Evolutionary conservation across 2,888 invertebrate genomes (phyloP), one percentile per base, ranked within the genome.

Genomic region (Drosophila nr. fundita): DNA sequence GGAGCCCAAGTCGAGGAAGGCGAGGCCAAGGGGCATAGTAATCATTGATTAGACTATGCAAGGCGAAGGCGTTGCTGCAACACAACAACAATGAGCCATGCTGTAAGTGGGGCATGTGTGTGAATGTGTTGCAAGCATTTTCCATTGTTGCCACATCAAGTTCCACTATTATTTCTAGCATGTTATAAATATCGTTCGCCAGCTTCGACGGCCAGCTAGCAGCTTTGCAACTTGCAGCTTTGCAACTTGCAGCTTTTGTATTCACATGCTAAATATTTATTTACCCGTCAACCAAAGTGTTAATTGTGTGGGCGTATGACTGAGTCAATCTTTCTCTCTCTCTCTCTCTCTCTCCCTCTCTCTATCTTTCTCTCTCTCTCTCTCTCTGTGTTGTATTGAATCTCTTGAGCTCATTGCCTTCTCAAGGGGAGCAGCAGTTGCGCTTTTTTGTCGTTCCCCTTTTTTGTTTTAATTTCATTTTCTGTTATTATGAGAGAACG

Each of bases 251-350:
- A 13, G 34, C 36, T 45, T 38, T 38, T 67, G 36, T 73, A 68
- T 68, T 73, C 80, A 76, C 83, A 82, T 70, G 83, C 83, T 71
- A 86, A 88, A 86, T 84, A 84, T 84, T 84, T 84, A 86, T 89
- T 72, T 70, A 68, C 70, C 73, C 83, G 76, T 63, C 81, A 83
- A 78, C 65, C 87, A 86, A 76, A 84, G 87, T 84, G 83, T 83
- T 88, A 84, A 88, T 88, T 88, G 74, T 81, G 76, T 80, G 83
- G 80, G 80, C 66, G 83, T 70, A 32, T 68, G 59, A 53, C 24
- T 60, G 62, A 54, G 40, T 57, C 15, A 60, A 29, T 49, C 27
- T 6, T 7, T 21, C 29, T 30, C 6, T 6, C 15, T 30, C 11
- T 30, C 18, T 49, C 13, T 27, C 30, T 54, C 52, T 34, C 13